Evolutionary conservation across 2,113 vertebrate genomes (phyloP).

Genomic region (Xiphophorus couchianus): DNA sequence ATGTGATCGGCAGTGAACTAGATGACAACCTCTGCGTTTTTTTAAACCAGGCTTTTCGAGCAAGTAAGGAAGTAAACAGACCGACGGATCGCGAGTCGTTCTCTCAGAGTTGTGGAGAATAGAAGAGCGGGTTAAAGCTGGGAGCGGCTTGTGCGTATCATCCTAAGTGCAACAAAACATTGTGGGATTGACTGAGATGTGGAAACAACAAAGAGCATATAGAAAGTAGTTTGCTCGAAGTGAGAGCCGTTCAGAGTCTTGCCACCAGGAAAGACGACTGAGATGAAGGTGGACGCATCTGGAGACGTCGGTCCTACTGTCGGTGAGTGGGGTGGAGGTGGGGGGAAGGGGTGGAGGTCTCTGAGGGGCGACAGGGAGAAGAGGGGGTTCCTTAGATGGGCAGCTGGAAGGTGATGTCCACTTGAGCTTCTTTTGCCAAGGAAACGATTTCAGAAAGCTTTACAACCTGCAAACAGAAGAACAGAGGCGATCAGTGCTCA

Average conservation of each 20-base stretch:
- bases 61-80: not conserved
- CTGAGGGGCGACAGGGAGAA: not conserved
- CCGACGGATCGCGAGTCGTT: not conserved
- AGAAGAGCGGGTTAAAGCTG: not conserved
- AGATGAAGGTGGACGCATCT: not conserved
- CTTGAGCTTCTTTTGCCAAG: slow-evolving; percentile 94
- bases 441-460: slow-evolving; percentile 97
- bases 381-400: slow-evolving; percentile 83
- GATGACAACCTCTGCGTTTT: not conserved
- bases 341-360: not conserved
- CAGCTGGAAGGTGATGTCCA: slow-evolving; percentile 98
- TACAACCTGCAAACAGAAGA: slow-evolving; percentile 81
- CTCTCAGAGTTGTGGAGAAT: not conserved
- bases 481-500: too few relatives aligned
- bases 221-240: not conserved
- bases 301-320: slow-evolving; percentile 14
- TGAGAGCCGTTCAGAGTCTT: not conserved
- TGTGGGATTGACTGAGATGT: not conserved
- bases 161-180: slow-evolving; percentile 32
- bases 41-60: not conserved
- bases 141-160: slow-evolving; percentile 51
- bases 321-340: not conserved
- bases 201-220: not conserved
- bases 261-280: slow-evolving; percentile 25
- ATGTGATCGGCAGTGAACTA: not conserved